phyloP scores from a whole-genome alignment of 2,888 invertebrate genomes.

The Choristoneura rosaceana region DNA sequence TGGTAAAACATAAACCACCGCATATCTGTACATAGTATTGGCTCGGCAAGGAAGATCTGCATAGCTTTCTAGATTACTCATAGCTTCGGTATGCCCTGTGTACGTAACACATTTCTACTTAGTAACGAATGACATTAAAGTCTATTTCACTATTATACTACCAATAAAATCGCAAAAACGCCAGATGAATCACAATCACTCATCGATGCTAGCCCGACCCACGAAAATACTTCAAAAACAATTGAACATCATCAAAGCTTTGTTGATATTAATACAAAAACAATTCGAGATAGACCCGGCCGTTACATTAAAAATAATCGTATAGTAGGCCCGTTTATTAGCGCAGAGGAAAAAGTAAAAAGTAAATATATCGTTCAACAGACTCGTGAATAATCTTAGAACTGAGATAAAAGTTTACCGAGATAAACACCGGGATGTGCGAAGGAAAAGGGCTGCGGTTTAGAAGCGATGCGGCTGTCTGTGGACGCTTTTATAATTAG shows the following conservation, averaged over 20 bases:
- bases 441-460: conserved; percentile 51
- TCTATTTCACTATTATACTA: conserved; percentile 15
- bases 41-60: background rate
- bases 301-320: conserved; percentile 23
- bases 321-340: conserved; percentile 33
- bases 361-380: conserved; percentile 77
- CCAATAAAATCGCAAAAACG: conserved; percentile 18
- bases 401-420: conserved; percentile 69
- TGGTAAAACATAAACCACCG: too few relatives aligned
- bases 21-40: too few relatives aligned
- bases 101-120: background rate
- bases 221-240: conserved; percentile 1
- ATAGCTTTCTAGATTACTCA: background rate
- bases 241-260: conserved; percentile 16
- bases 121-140: conserved; percentile 21
- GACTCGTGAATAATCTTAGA: conserved; percentile 71
- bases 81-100: background rate
- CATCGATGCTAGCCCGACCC: background rate
- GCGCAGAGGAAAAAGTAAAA: conserved; percentile 45
- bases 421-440: conserved; percentile 59
- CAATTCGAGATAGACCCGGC: conserved; percentile 14
- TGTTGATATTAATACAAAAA: conserved; percentile 14
- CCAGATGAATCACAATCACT: conserved; percentile 25
- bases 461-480: conserved; percentile 47
- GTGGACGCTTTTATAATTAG: too few relatives aligned